These are phyloP conservation scores for Oreochromis spilurus DNA, from an alignment of 2,113 vertebrate genomes.

Conservation along the genomic window DNA sequence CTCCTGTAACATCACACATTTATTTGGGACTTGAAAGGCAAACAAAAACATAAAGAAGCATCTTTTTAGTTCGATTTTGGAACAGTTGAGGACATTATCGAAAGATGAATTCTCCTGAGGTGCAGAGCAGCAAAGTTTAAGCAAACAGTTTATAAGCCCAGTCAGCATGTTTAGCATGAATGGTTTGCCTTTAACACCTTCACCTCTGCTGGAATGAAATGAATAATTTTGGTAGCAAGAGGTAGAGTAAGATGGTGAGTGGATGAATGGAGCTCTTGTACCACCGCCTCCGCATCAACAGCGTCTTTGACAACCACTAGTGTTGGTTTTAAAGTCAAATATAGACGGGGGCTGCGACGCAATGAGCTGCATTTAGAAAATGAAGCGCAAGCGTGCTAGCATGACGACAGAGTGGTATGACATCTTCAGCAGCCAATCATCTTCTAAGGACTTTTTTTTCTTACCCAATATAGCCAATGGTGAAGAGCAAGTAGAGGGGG, in stretches of 20 bases:
- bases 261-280: conserved; percentile 56
- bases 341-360: conserved; percentile 37
- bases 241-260: neutral
- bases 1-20: neutral
- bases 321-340: conserved; percentile 59
- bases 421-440: conserved; percentile 47
- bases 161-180: neutral
- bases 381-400: neutral
- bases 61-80: neutral
- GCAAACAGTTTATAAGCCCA: neutral
- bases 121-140: neutral
- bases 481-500: neutral
- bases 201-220: conserved; percentile 3
- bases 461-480: conserved; percentile 2
- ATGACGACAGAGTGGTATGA: conserved; percentile 50
- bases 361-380: conserved; percentile 42
- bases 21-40: neutral
- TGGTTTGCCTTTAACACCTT: neutral
- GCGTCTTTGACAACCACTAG: conserved; percentile 34
- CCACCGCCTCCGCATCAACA: conserved; percentile 13
- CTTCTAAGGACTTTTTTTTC: neutral
- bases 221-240: neutral
- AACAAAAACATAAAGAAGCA: neutral
- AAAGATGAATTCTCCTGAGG: neutral
- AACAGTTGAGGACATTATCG: neutral